phyloP scores from a whole-genome alignment of 2,113 vertebrate species.

The Alexandromys fortis region DNA sequence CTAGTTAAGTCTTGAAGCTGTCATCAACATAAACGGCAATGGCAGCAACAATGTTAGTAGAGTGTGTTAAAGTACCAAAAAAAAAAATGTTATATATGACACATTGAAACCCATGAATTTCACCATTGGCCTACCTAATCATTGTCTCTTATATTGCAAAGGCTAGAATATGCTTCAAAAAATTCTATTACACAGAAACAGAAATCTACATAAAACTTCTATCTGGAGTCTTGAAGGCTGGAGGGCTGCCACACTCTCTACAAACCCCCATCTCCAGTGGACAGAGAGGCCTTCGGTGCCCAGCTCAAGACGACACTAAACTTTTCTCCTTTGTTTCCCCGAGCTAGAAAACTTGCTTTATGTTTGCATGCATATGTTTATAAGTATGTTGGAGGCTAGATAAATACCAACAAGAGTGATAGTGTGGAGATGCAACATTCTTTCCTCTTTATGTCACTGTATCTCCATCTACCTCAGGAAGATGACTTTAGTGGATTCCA shows the following conservation, averaged over 20 bases:
- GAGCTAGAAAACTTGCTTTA: not conserved
- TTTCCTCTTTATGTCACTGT: not conserved
- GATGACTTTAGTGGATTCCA: not conserved
- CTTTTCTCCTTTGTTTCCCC: not conserved
- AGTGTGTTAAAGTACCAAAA: not conserved
- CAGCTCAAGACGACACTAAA: not conserved
- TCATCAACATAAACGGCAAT: not conserved
- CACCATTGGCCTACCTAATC: no score
- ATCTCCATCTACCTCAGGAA: not conserved
- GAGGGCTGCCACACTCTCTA: not conserved
- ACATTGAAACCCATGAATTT: no score
- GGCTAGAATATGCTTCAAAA: no score
- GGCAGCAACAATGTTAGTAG: not conserved
- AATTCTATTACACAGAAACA: not conserved
- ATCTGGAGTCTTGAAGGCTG: not conserved
- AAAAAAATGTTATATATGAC: no score
- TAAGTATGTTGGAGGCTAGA: not conserved
- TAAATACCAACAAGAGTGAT: not conserved
- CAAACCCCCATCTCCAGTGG: rapidly evolving
- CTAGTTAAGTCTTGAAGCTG: not conserved
- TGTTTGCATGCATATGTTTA: not conserved
- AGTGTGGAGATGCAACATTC: no score
- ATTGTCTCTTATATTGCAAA: no score
- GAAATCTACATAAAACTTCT: not conserved
- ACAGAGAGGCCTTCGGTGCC: not conserved